These are phyloP conservation scores for Ophthalmolycus amberensis DNA, from an alignment of 2,113 vertebrate genomes.

Conservation along the genomic window DNA sequence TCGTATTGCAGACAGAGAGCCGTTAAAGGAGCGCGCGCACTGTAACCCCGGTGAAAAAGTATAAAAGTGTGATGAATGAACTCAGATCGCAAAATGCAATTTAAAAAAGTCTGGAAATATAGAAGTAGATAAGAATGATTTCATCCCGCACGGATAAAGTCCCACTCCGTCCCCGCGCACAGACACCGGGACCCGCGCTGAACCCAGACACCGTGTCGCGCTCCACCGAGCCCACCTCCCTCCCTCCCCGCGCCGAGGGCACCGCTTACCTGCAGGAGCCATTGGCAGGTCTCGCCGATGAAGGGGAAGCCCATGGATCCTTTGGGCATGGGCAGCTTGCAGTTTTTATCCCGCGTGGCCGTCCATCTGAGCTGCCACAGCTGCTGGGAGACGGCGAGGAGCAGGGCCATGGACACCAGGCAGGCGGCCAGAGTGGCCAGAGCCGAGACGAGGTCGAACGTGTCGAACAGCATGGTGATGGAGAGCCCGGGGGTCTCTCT, in stretches of 20 bases:
- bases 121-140: not conserved
- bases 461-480: conserved; percentile 90
- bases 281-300: conserved; percentile 98
- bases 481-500: conserved; percentile 27
- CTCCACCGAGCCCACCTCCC: not conserved
- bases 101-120: not conserved
- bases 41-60: not conserved
- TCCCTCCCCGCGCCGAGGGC: conserved; percentile 1
- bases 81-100: not conserved
- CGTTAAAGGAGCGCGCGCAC: not conserved
- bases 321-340: conserved; percentile 95
- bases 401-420: conserved; percentile 93
- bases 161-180: not conserved
- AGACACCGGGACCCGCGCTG: conserved; percentile 14
- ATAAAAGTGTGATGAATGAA: conserved; percentile 3
- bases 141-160: not conserved
- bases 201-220: conserved; percentile 31
- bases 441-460: conserved; percentile 94
- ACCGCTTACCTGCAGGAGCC: conserved; percentile 95
- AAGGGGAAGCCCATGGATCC: conserved; percentile 99
- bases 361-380: conserved; percentile 98
- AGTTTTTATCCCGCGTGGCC: conserved; percentile 94
- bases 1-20: not conserved
- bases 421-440: conserved; percentile 95
- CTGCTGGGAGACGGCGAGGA: conserved; percentile 95